Base-by-base conservation (phyloP, 92 coral and sea anemone genomes). In the Zoanthus sociatus region DNA sequence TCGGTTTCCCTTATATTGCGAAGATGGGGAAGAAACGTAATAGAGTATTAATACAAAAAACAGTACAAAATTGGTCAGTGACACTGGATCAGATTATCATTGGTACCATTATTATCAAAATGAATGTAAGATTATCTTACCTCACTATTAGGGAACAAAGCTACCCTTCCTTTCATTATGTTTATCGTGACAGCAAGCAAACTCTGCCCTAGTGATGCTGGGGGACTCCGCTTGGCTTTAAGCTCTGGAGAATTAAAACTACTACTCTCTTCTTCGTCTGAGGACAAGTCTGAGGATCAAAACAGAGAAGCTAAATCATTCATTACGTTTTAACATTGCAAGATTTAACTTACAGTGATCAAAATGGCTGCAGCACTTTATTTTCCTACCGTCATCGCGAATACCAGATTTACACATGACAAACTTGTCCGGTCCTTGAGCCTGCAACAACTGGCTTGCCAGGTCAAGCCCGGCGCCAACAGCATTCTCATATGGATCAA, bases 381-480 rank as follows among this genome's bases (percentile, higher is more conserved):
- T 37, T 50, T 12, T 79, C 87, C 78, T 93, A 94, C 96, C 98
- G 77, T 94, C 96, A 61, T 91, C 94, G 73, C 92, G 98, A 20
- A 97, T 83, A 42, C 96, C 97, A 44, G 99, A 97, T 75, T 94
- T 90, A 77, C 99, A 97, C 99, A 97, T 97, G 76, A 95, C 96
- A 84, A 97, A 97, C 73, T 92, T 94, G 71, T 91, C 97, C 13
- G 94, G 96, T 26, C 93, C 95, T 90, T 95, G 98, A n/a, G 93
- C 96, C 84, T 89, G 88, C 53, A 90, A 81, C 87, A 97, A 79
- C 87, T 92, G 98, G 71, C 98, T 93, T 26, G 98, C 98, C 76
- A 97, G 89, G 90, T 97, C 99, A 90, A 97, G 90, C 78, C 98
- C 99, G 46, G 93, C 11, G 50, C 93, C 88, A 69, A 94, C 86